A percentile compares a stretch with the other conserved stretches of the same genome.
Evolutionary conservation across 2,113 vertebrate genomes (phyloP).

Genomic region (Anguilla japonica): DNA sequence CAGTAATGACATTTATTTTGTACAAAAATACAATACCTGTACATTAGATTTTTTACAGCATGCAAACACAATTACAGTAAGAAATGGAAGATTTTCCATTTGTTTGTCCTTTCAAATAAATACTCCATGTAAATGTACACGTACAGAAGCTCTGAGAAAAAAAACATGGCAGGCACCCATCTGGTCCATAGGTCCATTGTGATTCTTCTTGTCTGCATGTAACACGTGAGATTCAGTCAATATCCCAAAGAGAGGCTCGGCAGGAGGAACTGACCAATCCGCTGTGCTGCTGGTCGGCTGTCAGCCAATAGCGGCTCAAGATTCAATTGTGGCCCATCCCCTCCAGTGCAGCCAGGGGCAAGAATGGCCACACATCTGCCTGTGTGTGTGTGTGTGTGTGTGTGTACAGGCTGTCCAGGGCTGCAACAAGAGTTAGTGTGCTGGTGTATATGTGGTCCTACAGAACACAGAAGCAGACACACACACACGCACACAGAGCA

Average conservation of each 20-base stretch:
- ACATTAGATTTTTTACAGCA: not conserved
- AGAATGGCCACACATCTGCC: not conserved
- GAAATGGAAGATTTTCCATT: not conserved
- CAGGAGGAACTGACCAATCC: not conserved
- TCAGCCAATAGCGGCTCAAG: not conserved
- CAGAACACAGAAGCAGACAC: not conserved
- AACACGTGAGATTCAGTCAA: not conserved
- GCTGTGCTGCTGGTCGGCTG: not conserved
- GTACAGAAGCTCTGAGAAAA: not conserved
- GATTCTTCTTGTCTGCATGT: not conserved
- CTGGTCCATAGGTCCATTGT: not conserved
- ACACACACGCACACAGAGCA: not conserved
- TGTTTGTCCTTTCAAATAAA: not conserved
- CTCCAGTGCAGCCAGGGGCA: not conserved
- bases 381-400: not conserved
- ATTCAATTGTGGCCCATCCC: not conserved
- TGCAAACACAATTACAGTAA: not conserved
- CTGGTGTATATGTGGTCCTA: no score
- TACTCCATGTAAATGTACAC: not conserved
- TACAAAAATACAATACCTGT: constrained; percentile 4
- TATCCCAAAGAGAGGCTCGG: not conserved
- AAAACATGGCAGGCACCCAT: not conserved
- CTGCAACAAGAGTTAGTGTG: not conserved
- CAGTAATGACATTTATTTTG: not conserved
- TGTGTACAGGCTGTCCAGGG: not conserved